Percentiles rank a stretch among this genome's conserved stretches.
Evolutionary conservation across 2,888 invertebrate genomes (phyloP).

Genomic region (Unio delphinus): DNA sequence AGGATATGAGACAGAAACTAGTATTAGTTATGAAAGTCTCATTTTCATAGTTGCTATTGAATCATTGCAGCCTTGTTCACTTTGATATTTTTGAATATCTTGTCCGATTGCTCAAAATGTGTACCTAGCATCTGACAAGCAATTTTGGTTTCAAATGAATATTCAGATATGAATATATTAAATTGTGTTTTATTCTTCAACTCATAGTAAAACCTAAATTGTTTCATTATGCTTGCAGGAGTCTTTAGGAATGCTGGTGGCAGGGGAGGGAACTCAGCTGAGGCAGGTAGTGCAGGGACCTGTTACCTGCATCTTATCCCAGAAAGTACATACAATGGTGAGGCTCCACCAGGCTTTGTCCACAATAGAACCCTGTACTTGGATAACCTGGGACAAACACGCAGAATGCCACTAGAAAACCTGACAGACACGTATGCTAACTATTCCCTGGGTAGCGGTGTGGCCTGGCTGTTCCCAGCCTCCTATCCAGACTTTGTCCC

Average conservation of each 20-base stretch:
- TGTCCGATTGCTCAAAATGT: too few relatives aligned
- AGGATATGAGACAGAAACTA: too few relatives aligned
- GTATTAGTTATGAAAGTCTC: too few relatives aligned
- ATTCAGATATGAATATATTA: too few relatives aligned
- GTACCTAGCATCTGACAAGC: too few relatives aligned
- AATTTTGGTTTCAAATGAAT: too few relatives aligned
- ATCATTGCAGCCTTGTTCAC: too few relatives aligned
- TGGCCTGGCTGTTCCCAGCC: slow-evolving; percentile 46
- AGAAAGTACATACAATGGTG: slow-evolving; percentile 13
- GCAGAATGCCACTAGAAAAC: slow-evolving; percentile 24
- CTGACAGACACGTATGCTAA: slow-evolving; percentile 29
- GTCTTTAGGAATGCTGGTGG: slow-evolving; percentile 45
- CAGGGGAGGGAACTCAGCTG: slow-evolving; percentile 31
- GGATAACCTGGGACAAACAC: slow-evolving; percentile 37
- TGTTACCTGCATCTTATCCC: slow-evolving; percentile 51
- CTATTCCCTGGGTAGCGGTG: slow-evolving; percentile 25
- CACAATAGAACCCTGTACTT: slow-evolving; percentile 50
- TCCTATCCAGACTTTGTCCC: slow-evolving; percentile 36
- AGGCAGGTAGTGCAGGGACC: slow-evolving; percentile 54
- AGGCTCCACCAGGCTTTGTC: slow-evolving; percentile 17
- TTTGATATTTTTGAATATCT: too few relatives aligned
- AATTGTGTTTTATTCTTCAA: too few relatives aligned
- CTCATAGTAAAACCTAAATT: too few relatives aligned
- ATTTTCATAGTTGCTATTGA: too few relatives aligned
- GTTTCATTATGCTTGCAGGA: slow-evolving; percentile 27